phyloP scores from a whole-genome alignment of 2,888 invertebrate species.

The Philaethria dido region DNA sequence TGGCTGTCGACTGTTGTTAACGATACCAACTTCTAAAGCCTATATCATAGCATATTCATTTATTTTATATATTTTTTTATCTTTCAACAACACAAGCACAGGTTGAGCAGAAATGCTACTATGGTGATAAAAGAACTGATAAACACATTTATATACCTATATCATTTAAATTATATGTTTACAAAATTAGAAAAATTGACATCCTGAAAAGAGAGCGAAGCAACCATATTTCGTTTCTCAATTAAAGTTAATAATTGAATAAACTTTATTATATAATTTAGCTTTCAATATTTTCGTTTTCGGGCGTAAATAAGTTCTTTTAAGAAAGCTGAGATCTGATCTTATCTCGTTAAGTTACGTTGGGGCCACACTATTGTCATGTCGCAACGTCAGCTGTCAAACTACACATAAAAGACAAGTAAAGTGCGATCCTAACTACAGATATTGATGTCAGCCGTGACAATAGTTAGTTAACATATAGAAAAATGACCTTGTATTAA shows the following conservation, averaged over 20 bases:
- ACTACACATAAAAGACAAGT: conserved; percentile 28
- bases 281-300: conserved; percentile 23
- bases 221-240: too few relatives aligned
- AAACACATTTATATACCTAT: too few relatives aligned
- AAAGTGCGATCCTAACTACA: conserved; percentile 27
- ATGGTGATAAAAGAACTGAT: too few relatives aligned
- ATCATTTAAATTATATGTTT: too few relatives aligned
- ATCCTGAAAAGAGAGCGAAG: too few relatives aligned
- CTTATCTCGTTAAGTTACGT: conserved; percentile 37
- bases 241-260: not conserved
- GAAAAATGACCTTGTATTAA: conserved; percentile 8
- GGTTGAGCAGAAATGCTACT: too few relatives aligned
- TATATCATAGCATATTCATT: not conserved
- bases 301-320: conserved; percentile 28
- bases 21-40: not conserved
- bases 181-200: too few relatives aligned
- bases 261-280: conserved; percentile 10
- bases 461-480: conserved; percentile 21
- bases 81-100: too few relatives aligned
- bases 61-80: not conserved
- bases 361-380: conserved; percentile 39
- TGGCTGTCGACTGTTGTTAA: too few relatives aligned
- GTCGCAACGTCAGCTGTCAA: conserved; percentile 39
- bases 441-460: conserved; percentile 34
- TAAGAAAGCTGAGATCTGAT: conserved; percentile 38